Percentiles rank a stretch among this genome's conserved stretches.
Evolutionary conservation across 2,888 invertebrate species (phyloP).

Genomic region (Cerceris rybyensis): DNA sequence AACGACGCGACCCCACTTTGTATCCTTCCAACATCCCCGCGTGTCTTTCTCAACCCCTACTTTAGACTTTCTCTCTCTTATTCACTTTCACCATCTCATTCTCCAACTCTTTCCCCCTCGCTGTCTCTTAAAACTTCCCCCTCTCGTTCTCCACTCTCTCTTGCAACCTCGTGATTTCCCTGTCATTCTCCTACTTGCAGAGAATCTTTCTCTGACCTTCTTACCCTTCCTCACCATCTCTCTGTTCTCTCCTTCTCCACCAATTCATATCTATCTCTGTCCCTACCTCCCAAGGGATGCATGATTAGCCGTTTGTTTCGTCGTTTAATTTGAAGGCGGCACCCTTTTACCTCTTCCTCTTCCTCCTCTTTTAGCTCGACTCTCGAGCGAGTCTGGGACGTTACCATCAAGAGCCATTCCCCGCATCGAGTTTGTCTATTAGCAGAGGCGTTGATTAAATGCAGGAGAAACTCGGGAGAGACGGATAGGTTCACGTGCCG

Average conservation of each 20-base stretch:
- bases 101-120: too few species aligned
- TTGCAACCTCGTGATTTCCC: too few species aligned
- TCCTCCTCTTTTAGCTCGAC: conserved; percentile 16
- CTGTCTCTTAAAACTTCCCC: too few species aligned
- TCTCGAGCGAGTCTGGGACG: conserved; percentile 33
- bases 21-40: conserved; percentile 37
- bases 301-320: conserved; percentile 80
- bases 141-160: too few species aligned
- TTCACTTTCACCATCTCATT: too few species aligned
- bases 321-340: conserved; percentile 76
- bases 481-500: conserved; percentile 70
- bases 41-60: too few species aligned
- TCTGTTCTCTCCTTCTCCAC: conserved; percentile 5
- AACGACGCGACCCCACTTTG: conserved; percentile 53
- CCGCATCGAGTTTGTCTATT: conserved; percentile 79
- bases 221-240: too few species aligned
- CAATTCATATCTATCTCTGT: conserved; percentile 14
- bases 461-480: conserved; percentile 64
- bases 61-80: too few species aligned
- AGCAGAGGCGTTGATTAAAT: conserved; percentile 80
- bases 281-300: conserved; percentile 67
- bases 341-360: conserved; percentile 58
- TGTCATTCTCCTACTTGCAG: too few species aligned
- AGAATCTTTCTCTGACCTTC: too few species aligned
- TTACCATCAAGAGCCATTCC: conserved; percentile 76